Percentiles rank a stretch among this genome's conserved stretches.
These are phyloP conservation scores for Eptesicus fuscus DNA, from an alignment of 2,113 vertebrate species.

Conservation along the genomic window DNA sequence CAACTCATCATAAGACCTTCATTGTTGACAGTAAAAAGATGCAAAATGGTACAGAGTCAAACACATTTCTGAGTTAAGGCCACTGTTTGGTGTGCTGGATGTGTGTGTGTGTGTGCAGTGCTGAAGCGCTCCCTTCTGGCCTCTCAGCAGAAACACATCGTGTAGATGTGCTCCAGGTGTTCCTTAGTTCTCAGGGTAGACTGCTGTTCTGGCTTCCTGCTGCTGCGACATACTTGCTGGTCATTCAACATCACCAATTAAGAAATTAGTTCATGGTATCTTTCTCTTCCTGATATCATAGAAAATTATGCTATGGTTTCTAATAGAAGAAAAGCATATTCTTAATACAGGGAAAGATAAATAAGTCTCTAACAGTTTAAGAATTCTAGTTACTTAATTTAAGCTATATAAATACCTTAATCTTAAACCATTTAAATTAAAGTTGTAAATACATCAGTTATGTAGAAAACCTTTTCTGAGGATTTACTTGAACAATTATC, in stretches of 20 bases:
- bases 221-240: constrained; percentile 75
- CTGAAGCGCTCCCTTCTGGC: constrained; percentile 87
- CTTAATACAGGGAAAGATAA: constrained; percentile 70
- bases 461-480: neutral
- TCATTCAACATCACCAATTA: constrained; percentile 76
- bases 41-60: neutral
- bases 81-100: neutral
- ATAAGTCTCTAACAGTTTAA: constrained; percentile 17
- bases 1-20: constrained; percentile 46
- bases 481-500: neutral
- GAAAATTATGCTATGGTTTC: constrained; percentile 75
- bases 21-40: neutral
- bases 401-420: constrained; percentile 3
- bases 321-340: constrained; percentile 83
- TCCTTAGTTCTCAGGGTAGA: constrained; percentile 77
- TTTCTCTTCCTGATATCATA: constrained; percentile 75
- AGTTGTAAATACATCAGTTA: constrained; percentile 18
- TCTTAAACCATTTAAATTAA: constrained; percentile 67
- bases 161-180: constrained; percentile 76
- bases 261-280: constrained; percentile 77
- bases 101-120: constrained; percentile 41
- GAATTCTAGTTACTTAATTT: constrained; percentile 38
- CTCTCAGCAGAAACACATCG: neutral
- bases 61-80: neutral
- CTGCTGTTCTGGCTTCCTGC: constrained; percentile 72